Percentiles rank a stretch among this genome's conserved stretches.
phyloP scores from a whole-genome alignment of 2,113 vertebrate genomes.

The Zingel zingel region DNA sequence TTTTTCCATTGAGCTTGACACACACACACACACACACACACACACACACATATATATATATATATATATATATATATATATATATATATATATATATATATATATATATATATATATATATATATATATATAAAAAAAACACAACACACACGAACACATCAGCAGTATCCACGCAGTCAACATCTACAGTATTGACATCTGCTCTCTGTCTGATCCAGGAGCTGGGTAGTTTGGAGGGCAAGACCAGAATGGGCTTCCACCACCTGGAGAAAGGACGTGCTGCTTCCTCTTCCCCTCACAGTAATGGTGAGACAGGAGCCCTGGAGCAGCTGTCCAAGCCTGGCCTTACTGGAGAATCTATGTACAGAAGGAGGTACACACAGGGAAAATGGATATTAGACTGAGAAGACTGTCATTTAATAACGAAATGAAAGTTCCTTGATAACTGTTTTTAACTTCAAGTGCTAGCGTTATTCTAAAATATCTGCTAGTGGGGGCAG shows the following conservation, averaged over 20 bases:
- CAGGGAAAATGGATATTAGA: not conserved
- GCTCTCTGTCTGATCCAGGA: constrained; percentile 81
- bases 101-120: too few species aligned
- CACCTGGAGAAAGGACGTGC: constrained; percentile 79
- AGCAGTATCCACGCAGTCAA: not conserved
- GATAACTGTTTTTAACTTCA: not conserved
- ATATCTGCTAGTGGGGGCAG: not conserved
- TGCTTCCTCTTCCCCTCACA: constrained; percentile 78
- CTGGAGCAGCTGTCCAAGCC: constrained; percentile 53
- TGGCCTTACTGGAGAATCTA: constrained; percentile 78
- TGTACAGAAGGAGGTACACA: constrained; percentile 82
- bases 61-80: too few species aligned
- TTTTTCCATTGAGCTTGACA: not conserved
- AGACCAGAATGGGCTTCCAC: constrained; percentile 76
- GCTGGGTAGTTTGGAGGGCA: constrained; percentile 85
- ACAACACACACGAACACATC: accelerated
- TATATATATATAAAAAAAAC: too few species aligned
- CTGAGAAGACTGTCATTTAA: not conserved
- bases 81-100: too few species aligned
- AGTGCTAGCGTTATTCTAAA: not conserved
- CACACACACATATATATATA: too few species aligned
- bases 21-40: not conserved
- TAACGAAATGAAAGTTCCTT: not conserved
- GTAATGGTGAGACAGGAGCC: constrained; percentile 57
- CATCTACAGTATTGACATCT: constrained; percentile 3